Percentiles rank a stretch among this genome's conserved stretches.
Evolutionary conservation across 1,140 invertebrate genomes (phyloP).

Genomic region (Drosophila orosa): DNA sequence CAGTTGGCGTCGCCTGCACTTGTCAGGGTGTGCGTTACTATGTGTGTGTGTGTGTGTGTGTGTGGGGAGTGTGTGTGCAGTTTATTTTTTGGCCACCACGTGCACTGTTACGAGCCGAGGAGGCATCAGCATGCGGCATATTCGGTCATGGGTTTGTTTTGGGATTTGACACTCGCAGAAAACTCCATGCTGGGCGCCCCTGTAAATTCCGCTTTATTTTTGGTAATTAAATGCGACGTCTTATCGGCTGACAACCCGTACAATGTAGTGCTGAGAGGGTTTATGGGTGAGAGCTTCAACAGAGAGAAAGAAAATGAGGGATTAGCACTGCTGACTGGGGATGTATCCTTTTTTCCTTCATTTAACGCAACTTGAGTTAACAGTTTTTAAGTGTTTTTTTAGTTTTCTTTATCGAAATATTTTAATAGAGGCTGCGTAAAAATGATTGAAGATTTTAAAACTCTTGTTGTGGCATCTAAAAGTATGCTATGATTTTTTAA

Average conservation of each 20-base stretch:
- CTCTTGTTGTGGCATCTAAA: not conserved
- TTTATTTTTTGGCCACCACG: conserved; percentile 71
- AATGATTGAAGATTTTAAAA: not conserved
- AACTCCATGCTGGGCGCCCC: conserved; percentile 53
- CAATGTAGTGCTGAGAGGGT: conserved; percentile 8
- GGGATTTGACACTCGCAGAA: conserved; percentile 77
- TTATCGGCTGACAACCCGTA: conserved; percentile 19
- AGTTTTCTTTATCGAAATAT: not conserved
- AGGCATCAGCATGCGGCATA: conserved; percentile 75
- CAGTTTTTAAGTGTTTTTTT: not conserved
- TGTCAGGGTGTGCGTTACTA: conserved; percentile 31
- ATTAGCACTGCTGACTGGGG: not conserved
- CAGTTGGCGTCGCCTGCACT: conserved; percentile 28
- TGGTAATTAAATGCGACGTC: conserved; percentile 35
- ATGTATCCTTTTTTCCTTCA: not conserved
- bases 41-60: conserved; percentile 15
- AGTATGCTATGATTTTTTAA: not conserved
- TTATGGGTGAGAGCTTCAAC: not conserved
- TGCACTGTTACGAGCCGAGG: conserved; percentile 60
- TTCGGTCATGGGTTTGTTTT: conserved; percentile 70
- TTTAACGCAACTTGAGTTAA: too few relatives aligned
- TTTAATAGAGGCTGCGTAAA: too few relatives aligned
- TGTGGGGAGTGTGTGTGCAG: conserved; percentile 51
- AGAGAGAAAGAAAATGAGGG: conserved; percentile 10
- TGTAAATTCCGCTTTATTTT: conserved; percentile 40